Evolutionary conservation across 2,797 vertebrate genomes (phyloP).

Genomic region (Propithecus perrieri): DNA sequence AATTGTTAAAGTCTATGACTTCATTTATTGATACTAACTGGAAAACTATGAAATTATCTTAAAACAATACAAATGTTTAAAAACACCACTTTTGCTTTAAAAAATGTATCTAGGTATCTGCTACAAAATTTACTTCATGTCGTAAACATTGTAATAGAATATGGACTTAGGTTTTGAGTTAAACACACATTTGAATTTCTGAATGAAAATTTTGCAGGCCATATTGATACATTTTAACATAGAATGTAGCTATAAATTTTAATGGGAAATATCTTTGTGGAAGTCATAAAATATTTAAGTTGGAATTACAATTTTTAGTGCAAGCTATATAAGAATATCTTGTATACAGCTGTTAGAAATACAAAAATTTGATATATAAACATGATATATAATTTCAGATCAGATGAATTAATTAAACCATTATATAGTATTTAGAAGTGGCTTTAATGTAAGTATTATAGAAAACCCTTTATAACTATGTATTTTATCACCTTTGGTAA

Average conservation of each 20-base stretch:
- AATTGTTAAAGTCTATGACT: not conserved
- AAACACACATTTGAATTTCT: not conserved
- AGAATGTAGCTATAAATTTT: not conserved
- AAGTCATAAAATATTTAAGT: not conserved
- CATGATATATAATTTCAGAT: not conserved
- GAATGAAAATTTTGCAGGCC: not conserved
- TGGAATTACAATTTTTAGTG: not conserved
- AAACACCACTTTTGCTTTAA: not conserved
- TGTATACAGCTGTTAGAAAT: not conserved
- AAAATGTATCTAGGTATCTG: not conserved
- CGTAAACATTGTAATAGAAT: not conserved
- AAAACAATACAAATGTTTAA: not conserved
- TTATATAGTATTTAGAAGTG: not conserved
- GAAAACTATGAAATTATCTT: not conserved
- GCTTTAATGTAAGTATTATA: not conserved
- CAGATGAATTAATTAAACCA: not conserved
- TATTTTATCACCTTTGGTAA: not conserved
- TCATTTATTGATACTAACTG: not conserved
- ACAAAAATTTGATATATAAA: not conserved
- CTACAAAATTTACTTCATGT: not conserved
- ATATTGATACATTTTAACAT: not conserved
- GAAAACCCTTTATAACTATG: not conserved
- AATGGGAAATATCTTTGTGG: not conserved
- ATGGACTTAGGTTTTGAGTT: not conserved
- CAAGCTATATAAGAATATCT: not conserved